phyloP scores from a whole-genome alignment of 1,140 invertebrate species.

The Drosophila melanica region DNA sequence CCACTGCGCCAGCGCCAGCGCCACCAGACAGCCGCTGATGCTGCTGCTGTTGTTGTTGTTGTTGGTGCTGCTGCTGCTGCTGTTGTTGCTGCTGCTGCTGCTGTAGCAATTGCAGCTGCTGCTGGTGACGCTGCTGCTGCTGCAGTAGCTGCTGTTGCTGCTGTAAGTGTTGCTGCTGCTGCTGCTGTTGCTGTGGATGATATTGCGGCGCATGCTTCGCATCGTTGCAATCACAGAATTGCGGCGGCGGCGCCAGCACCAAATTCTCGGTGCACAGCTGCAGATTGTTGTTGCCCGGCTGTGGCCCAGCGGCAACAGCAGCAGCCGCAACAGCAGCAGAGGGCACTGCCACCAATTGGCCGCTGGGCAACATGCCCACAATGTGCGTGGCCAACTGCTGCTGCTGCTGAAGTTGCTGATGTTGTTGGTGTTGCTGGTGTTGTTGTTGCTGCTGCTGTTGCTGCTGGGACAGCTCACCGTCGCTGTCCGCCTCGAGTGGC shows the following conservation, averaged over 20 bases:
- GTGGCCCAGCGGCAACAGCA: slow-evolving; percentile 59
- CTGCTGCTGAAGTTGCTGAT: slow-evolving; percentile 59
- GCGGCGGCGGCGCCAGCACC: slow-evolving; percentile 91
- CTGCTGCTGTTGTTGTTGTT: slow-evolving; percentile 73
- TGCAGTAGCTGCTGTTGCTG: slow-evolving; percentile 55
- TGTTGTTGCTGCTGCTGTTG: slow-evolving; percentile 45
- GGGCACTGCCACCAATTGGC: slow-evolving; percentile 67
- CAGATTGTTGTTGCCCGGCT: slow-evolving; percentile 74
- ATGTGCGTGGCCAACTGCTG: slow-evolving; percentile 69
- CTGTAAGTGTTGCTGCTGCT: slow-evolving; percentile 50
- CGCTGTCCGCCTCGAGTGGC: slow-evolving; percentile 89
- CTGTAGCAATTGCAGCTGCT: slow-evolving; percentile 73
- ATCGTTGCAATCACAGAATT: slow-evolving; percentile 86
- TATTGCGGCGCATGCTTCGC: slow-evolving; percentile 76
- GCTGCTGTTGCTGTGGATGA: slow-evolving; percentile 45
- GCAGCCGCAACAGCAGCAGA: slow-evolving; percentile 62
- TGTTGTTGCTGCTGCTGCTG: slow-evolving; percentile 64
- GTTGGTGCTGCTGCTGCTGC: slow-evolving; percentile 60
- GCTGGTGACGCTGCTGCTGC: slow-evolving; percentile 57
- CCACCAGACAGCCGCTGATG: slow-evolving; percentile 80
- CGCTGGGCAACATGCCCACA: slow-evolving; percentile 72
- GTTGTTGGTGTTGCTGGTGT: slow-evolving; percentile 29
- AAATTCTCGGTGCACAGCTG: slow-evolving; percentile 85
- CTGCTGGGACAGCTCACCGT: slow-evolving; percentile 85
- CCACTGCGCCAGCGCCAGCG: slow-evolving; percentile 79